Conservation (phyloP, 64 coral and sea anemone species). For the Porites australiensis region DNA sequence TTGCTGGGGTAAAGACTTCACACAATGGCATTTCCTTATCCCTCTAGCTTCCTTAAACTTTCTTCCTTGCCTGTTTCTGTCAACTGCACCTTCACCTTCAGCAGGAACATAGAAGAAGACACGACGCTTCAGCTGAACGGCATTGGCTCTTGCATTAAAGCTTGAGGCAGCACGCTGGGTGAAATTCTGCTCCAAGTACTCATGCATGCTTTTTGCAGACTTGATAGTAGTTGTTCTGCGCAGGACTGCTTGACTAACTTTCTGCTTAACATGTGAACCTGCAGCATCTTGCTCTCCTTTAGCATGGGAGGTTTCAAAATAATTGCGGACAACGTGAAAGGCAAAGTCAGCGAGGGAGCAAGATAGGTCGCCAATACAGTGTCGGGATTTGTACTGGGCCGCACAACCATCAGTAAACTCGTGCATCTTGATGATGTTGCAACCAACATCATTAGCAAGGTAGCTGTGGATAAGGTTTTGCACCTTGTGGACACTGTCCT, state of each 20-base stretch:
- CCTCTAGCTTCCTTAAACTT: slow-evolving; percentile 37
- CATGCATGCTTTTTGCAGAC: neutral
- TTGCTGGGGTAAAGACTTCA: slow-evolving; percentile 32
- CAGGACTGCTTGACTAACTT: neutral
- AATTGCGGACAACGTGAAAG: no score
- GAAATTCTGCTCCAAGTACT: neutral
- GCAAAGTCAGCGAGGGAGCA: slow-evolving; percentile 4
- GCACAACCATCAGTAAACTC: slow-evolving; percentile 33
- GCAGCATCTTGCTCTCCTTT: neutral
- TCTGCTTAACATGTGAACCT: neutral
- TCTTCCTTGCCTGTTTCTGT: slow-evolving; percentile 37
- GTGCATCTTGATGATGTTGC: neutral
- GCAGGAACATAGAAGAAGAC: slow-evolving; percentile 44
- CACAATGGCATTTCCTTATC: slow-evolving; percentile 46
- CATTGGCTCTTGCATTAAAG: neutral
- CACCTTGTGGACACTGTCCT: slow-evolving; percentile 51
- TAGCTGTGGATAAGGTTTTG: slow-evolving; percentile 10
- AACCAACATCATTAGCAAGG: neutral
- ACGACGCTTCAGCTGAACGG: neutral
- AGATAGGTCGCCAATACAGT: slow-evolving; percentile 6
- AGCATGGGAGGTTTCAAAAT: slow-evolving; percentile 6
- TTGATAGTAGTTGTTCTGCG: neutral
- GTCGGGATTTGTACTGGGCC: neutral
- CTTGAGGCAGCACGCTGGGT: neutral
- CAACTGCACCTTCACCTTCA: neutral